Conservation (phyloP, 2,113 vertebrate species). For the Erythrolamprus reginae region DNA sequence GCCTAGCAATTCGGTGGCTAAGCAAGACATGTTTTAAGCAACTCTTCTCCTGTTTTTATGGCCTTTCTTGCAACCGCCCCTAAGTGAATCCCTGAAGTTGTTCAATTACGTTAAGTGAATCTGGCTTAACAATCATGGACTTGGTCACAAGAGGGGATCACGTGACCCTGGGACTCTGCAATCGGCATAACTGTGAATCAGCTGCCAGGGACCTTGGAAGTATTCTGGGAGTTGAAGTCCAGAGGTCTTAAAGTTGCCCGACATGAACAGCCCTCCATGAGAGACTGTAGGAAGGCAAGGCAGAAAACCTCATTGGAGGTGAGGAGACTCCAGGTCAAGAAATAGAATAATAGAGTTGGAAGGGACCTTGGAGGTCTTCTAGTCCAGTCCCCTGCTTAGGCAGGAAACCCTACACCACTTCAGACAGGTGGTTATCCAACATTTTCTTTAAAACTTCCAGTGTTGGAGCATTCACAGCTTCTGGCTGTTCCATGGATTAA, state of each 20-base stretch:
- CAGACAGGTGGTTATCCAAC: no score
- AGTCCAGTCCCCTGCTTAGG: no score
- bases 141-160: neutral
- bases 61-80: no score
- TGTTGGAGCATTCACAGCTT: no score
- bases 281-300: neutral
- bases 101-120: neutral
- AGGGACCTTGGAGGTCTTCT: no score
- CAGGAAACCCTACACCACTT: no score
- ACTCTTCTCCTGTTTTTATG: no score
- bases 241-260: neutral
- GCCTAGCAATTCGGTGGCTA: neutral
- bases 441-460: no score
- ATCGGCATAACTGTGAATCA: neutral
- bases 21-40: neutral
- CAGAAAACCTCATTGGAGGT: neutral
- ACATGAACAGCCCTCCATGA: no score
- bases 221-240: neutral
- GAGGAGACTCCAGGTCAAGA: neutral
- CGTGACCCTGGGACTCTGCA: fast-evolving
- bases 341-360: no score
- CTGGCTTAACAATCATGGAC: no score
- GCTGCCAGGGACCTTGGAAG: neutral
- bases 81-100: neutral
- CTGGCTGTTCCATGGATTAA: no score